A percentile compares a stretch with the other conserved stretches of the same genome.
These are phyloP conservation scores for Linurgus olivaceus DNA, from an alignment of 2,797 vertebrate genomes.

Conservation along the genomic window DNA sequence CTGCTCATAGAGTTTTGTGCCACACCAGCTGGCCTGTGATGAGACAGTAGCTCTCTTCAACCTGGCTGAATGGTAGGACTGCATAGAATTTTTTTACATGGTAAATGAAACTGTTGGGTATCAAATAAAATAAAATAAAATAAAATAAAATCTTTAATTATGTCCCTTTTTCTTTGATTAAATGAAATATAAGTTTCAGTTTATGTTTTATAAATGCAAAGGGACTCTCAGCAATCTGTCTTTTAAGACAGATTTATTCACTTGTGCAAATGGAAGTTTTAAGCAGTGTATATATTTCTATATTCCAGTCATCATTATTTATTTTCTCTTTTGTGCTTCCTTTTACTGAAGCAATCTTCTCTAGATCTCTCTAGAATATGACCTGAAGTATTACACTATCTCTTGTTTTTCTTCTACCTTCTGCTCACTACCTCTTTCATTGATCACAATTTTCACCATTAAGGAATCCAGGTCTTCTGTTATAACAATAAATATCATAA, in stretches of 20 bases:
- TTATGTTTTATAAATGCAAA: not conserved
- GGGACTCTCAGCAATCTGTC: not conserved
- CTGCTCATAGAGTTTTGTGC: not conserved
- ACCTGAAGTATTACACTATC: not conserved
- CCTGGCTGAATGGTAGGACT: not conserved
- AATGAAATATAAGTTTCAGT: not conserved
- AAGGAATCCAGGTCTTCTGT: not conserved
- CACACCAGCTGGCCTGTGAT: not conserved
- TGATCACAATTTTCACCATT: not conserved
- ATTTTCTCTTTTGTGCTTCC: not conserved
- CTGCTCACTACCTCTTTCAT: not conserved
- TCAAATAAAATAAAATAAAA: not conserved
- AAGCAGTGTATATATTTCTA: not conserved
- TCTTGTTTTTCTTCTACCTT: not conserved
- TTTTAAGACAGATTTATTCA: not conserved
- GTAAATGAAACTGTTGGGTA: rapidly evolving
- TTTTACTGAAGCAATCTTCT: not conserved
- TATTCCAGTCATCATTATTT: not conserved
- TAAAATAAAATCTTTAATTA: not conserved
- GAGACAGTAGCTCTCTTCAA: not conserved
- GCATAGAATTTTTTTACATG: not conserved
- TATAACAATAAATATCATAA: not conserved
- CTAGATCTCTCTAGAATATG: not conserved
- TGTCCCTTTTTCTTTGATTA: not conserved
- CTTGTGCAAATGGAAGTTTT: not conserved